A percentile compares a stretch with the other conserved stretches of the same genome.
Conservation (phyloP, 2,113 vertebrate genomes). For the Dicerorhinus sumatrensis region DNA sequence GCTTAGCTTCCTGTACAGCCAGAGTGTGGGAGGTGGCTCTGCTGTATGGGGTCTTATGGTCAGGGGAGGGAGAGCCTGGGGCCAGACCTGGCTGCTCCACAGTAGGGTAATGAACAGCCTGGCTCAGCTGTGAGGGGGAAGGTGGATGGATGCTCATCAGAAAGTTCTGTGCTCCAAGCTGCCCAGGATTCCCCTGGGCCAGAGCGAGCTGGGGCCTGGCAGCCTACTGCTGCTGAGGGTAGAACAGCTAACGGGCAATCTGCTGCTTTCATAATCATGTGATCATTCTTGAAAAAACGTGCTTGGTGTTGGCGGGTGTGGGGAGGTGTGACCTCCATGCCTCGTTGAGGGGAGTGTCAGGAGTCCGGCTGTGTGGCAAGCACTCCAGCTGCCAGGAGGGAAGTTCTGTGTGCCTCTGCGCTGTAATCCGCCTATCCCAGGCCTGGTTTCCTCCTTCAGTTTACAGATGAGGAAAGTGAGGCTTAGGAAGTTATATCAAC, state of each 20-base stretch:
- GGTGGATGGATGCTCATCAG: background rate
- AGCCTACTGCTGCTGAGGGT: background rate
- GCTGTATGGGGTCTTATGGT: rapidly evolving
- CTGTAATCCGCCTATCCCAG: background rate
- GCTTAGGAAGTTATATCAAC: background rate
- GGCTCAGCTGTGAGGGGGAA: background rate
- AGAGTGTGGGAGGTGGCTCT: background rate
- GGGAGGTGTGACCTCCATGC: background rate
- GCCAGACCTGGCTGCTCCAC: background rate
- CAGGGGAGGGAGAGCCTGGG: background rate
- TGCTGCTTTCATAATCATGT: background rate
- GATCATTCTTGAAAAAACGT: background rate
- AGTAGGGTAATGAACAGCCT: background rate
- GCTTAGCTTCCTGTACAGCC: background rate
- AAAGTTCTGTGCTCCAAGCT: background rate
- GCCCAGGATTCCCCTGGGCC: background rate
- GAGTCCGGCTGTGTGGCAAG: background rate
- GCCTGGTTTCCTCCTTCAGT: background rate
- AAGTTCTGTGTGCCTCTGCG: background rate
- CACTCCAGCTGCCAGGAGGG: background rate
- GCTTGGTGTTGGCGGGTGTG: background rate
- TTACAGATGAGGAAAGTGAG: background rate
- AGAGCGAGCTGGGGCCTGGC: background rate
- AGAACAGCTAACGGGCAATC: background rate
- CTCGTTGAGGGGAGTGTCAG: background rate